Percentiles rank a stretch among this genome's conserved stretches.
These are phyloP conservation scores for Pyrgilauda ruficollis DNA, from an alignment of 2,113 vertebrate genomes.

Conservation along the genomic window DNA sequence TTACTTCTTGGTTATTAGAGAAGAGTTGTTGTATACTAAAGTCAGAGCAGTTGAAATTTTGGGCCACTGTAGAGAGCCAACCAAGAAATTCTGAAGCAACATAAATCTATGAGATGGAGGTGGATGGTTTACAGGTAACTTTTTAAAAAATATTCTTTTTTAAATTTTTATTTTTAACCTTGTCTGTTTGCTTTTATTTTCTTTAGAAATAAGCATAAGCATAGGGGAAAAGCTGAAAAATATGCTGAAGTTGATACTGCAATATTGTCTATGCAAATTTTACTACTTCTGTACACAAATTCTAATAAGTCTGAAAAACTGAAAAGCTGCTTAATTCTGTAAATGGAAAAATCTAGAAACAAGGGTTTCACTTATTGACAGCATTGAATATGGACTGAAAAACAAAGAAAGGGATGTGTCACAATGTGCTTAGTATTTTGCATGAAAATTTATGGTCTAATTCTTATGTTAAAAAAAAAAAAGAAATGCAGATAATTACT, in stretches of 20 bases:
- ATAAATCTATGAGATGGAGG: background rate
- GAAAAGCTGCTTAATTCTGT: background rate
- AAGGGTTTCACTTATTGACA: background rate
- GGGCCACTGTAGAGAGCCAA: background rate
- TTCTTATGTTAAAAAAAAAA: background rate
- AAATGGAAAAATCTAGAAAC: background rate
- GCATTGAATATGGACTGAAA: background rate
- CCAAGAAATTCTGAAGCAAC: background rate
- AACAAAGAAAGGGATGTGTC: background rate
- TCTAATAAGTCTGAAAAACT: background rate
- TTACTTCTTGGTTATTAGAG: background rate
- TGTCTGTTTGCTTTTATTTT: background rate
- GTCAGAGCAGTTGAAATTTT: background rate
- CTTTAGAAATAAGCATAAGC: background rate
- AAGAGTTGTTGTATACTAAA: background rate
- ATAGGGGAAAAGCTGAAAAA: background rate
- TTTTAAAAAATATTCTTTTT: rapidly evolving
- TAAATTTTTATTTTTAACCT: background rate
- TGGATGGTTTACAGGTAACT: background rate
- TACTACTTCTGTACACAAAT: background rate
- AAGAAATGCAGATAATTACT: background rate
- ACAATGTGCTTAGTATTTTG: background rate
- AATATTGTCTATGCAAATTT: background rate
- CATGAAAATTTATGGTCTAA: background rate
- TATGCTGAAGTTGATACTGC: background rate